Evolutionary conservation across 2,888 invertebrate species (phyloP).

Genomic region (Cacoxenus indagator): DNA sequence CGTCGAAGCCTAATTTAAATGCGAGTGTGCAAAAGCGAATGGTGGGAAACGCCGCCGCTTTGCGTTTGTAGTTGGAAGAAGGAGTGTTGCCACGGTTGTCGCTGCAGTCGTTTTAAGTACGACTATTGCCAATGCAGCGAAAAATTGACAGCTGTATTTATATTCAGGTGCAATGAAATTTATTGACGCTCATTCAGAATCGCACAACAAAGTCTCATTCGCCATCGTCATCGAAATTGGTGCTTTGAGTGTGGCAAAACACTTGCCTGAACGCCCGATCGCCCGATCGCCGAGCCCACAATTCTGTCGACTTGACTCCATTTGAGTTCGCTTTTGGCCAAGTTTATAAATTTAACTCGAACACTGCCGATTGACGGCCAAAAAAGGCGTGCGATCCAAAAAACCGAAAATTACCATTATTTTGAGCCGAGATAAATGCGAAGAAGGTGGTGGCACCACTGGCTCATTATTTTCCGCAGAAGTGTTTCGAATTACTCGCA

Average conservation of each 20-base stretch:
- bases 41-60: background rate
- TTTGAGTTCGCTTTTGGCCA: background rate
- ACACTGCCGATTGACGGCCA: background rate
- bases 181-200: too few relatives aligned
- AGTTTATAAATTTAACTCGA: conserved; percentile 3
- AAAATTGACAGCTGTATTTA: conserved; percentile 13
- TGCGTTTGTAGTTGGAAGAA: background rate
- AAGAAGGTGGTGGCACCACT: background rate
- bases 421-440: conserved; percentile 1
- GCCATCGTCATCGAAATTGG: too few relatives aligned
- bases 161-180: conserved; percentile 18
- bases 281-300: background rate
- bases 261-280: background rate
- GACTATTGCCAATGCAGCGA: background rate
- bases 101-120: background rate
- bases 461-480: background rate
- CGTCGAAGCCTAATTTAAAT: conserved; percentile 7
- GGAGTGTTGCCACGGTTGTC: conserved; percentile 9
- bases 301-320: background rate
- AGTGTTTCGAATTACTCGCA: too few relatives aligned
- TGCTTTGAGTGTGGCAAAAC: background rate
- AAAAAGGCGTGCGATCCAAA: conserved; percentile 13
- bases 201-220: background rate
- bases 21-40: background rate
- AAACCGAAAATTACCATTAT: conserved; percentile 9